Evolutionary conservation across 2,888 invertebrate genomes (phyloP).

Genomic region (Theretra japonica): DNA sequence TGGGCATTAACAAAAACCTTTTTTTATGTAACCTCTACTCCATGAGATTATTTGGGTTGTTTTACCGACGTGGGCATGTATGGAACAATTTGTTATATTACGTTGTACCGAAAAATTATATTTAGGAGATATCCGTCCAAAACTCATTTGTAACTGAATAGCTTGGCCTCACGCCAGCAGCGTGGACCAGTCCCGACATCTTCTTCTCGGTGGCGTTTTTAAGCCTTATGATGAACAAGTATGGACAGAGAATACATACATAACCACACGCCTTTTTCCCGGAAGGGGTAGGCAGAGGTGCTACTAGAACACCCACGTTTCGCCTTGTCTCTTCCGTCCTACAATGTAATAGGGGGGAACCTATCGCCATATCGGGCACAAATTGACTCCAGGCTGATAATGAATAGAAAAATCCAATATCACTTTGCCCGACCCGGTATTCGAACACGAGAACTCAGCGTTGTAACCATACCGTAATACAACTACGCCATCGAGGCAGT

Average conservation of each 20-base stretch:
- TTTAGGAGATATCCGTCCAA: constrained; percentile 47
- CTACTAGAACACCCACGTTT: no score
- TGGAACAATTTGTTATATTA: constrained; percentile 6
- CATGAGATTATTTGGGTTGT: constrained; percentile 33
- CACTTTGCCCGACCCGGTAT: no score
- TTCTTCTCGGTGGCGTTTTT: constrained; percentile 22
- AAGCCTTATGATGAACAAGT: constrained; percentile 16
- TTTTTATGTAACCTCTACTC: constrained; percentile 28
- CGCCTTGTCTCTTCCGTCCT: no score
- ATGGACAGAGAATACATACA: background rate
- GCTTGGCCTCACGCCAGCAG: constrained; percentile 66
- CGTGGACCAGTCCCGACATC: constrained; percentile 14
- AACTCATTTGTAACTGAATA: constrained; percentile 63
- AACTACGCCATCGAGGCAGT: no score
- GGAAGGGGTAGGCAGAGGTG: no score
- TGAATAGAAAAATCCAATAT: no score
- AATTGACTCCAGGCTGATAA: no score
- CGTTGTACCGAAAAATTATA: constrained; percentile 34
- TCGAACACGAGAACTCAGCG: no score
- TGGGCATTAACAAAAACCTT: constrained; percentile 25
- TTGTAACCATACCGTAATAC: no score
- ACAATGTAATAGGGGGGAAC: no score
- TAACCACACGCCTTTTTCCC: no score
- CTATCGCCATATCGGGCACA: no score
- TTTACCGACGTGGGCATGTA: constrained; percentile 34